These are phyloP conservation scores for Drosophila repletoides DNA, from an alignment of 1,140 invertebrate species.

Conservation along the genomic window DNA sequence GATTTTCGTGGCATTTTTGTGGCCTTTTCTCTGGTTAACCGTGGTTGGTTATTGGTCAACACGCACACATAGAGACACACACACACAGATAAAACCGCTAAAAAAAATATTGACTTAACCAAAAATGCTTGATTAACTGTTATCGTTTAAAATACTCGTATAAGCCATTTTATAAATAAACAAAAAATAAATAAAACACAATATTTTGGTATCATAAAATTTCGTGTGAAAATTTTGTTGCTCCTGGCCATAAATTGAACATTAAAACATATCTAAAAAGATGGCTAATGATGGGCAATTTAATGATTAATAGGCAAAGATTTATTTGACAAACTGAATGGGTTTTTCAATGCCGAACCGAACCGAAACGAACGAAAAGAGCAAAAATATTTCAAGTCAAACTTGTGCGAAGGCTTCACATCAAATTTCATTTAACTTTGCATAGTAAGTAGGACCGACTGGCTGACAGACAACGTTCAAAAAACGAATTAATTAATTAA, in stretches of 20 bases:
- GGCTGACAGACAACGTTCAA: too few relatives aligned
- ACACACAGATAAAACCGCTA: slow-evolving; percentile 50
- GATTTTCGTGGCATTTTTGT: slow-evolving; percentile 82
- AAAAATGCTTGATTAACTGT: slow-evolving; percentile 77
- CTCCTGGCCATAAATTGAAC: slow-evolving; percentile 23
- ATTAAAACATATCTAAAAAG: slow-evolving; percentile 6
- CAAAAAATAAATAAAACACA: slow-evolving; percentile 30
- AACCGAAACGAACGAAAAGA: too few relatives aligned
- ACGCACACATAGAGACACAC: slow-evolving; percentile 31
- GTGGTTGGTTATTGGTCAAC: slow-evolving; percentile 81
- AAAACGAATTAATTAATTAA: too few relatives aligned
- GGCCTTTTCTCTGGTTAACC: slow-evolving; percentile 82
- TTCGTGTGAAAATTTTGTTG: slow-evolving; percentile 1
- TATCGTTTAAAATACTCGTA: slow-evolving; percentile 69
- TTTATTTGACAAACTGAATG: too few relatives aligned
- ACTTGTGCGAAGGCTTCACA: too few relatives aligned
- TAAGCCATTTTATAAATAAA: slow-evolving; percentile 52
- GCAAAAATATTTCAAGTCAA: too few relatives aligned
- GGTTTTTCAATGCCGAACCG: too few relatives aligned
- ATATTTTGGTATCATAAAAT: slow-evolving; percentile 3
- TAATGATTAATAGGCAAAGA: neutral
- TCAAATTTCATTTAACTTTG: too few relatives aligned
- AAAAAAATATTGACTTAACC: slow-evolving; percentile 78
- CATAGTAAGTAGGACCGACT: too few relatives aligned
- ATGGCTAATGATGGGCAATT: neutral